Base-by-base conservation (phyloP, 2,888 invertebrate genomes). In the Pachydiplax longipennis region DNA sequence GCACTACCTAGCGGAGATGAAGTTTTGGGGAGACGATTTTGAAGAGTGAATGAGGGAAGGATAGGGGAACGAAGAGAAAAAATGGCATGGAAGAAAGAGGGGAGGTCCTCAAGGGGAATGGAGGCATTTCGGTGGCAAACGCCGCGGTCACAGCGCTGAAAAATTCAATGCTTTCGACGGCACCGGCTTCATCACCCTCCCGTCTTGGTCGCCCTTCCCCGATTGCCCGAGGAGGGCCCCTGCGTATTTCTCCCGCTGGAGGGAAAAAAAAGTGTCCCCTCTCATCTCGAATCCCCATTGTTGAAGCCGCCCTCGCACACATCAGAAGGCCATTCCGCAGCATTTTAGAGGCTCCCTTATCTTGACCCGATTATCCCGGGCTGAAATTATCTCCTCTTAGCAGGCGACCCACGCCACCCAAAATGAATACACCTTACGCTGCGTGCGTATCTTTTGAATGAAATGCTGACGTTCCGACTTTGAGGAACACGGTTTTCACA, bases 121-220 rank as follows among this genome's bases (percentile, higher is more conserved):
- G 87, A 87, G 58, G 61, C 87, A 83, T 58, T 65, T 87, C 22
- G 48, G 87, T n/a, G 87, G 87, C 61, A 61, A 87, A 61, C 58
- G 58, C 87, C 61, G 61, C 87, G 87, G 87, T 87, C 87, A 87
- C 87, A 37, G 87, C 61, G 58, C 87, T 87, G 87, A 87, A 87
- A 87, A 87, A 87, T 87, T 87, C 87, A 87, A 87, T 87, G 87
- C 87, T 22, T 83, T 22, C 53, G 83, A 83, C 53, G 83, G 83
- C 61, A n/a, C 61, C n/a, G 44, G 44, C 44, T 53, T 53, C 53
- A 53, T 53, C 53, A 13, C 73, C 25, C 73, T 73, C 73, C 31
- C 73, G 73, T 73, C 73, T 65, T 65, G 48, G 48, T 48, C 65
- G 5, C 61, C 61, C 18, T 65, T 6, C 2, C 73, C 15, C 25